Evolutionary conservation across 2,797 vertebrate genomes (phyloP), one percentile per base, ranked within the genome.

Genomic region (Xenops minutus): DNA sequence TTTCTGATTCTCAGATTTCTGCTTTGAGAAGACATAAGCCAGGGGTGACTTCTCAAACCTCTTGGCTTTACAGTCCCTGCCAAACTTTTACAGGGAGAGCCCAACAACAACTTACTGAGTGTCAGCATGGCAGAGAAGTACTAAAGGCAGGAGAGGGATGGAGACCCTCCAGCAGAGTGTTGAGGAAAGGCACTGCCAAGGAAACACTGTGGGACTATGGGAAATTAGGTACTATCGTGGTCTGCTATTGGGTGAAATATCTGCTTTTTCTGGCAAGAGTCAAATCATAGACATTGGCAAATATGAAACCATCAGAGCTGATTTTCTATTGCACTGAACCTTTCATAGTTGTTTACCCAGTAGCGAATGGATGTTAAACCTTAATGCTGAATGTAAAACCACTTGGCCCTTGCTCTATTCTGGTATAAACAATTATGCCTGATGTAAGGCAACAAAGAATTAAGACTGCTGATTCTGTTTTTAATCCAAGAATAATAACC

Each of bases 401-500:
- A 36, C 37, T 89, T 76, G 83, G 52, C 44, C 55, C 34, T 69
- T 34, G n/a, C 30, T 91, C 44, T 79, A 4, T 52, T 21, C 32
- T 48, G 43, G 10, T 88, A 29, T 30, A 78, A 88, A 69, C 52
- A 55, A 78, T 52, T 61, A 58, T 0, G 3, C 6, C 18, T 56
- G 19, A 69, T 82, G 19, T 76, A 81, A 91, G 66, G 46, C 69
- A 93, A 86, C 84, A 88, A 73, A 74, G 51, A 89, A 83, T 75
- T 82, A 79, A 81, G 71, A 48, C 27, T 43, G 13, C 49, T 79
- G 63, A 59, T 91, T 77, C 29, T 79, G 84, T 78, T 92, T 88
- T 75, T 52, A 85, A 74, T 91, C 49, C 63, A 73, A 76, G 73
- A 90, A 90, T 67, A 93, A 92, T 52, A 93, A 75, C 52, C 8